Evolutionary conservation across 2,797 vertebrate species (phyloP), one percentile per base, ranked within the genome.

Genomic region (Microcaecilia unicolor): DNA sequence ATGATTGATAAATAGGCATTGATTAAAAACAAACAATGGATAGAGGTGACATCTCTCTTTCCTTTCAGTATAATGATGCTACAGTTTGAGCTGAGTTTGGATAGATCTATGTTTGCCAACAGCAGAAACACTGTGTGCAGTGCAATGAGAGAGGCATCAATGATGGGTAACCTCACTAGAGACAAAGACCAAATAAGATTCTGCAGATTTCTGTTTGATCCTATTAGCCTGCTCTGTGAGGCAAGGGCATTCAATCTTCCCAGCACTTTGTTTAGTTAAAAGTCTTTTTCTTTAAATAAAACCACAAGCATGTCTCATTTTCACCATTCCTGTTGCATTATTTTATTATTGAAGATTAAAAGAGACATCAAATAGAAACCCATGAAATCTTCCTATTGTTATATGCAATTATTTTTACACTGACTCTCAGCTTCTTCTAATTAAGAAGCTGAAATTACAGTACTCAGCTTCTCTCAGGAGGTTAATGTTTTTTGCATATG

Each of bases 381-480:
- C 34, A 31, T 36, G 44, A 64, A 60, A 48, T 29, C 12, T 55
- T 64, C 57, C 17, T 34, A 49, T 24, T 41, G 18, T 23, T 46
- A 47, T 20, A 10, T 12, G 21, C 19, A 31, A 39, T 18, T 11
- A 25, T 50, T 16, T 45, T 36, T 28, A 47, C 33, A 16, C 38
- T 37, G 35, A 31, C 15, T 51, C 34, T 55, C 34, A 47, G 16
- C 32, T 47, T 55, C 53, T 62, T 65, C 37, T 64, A 50, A 55
- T 55, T 67, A 58, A 43, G 54, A 31, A 44, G 23, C 7, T 34
- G 18, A 60, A 46, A 42, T 55, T 58, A 55, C 22, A 41, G 23
- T 37, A 37, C 23, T 15, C 13, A 14, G 4, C 41, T 24, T 33
- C 34, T 45, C 34, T 41, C 20, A 61, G 56, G 42, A 53, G 30